Base-by-base conservation (phyloP, 2,113 vertebrate species). In the Rutilus rutilus region DNA sequence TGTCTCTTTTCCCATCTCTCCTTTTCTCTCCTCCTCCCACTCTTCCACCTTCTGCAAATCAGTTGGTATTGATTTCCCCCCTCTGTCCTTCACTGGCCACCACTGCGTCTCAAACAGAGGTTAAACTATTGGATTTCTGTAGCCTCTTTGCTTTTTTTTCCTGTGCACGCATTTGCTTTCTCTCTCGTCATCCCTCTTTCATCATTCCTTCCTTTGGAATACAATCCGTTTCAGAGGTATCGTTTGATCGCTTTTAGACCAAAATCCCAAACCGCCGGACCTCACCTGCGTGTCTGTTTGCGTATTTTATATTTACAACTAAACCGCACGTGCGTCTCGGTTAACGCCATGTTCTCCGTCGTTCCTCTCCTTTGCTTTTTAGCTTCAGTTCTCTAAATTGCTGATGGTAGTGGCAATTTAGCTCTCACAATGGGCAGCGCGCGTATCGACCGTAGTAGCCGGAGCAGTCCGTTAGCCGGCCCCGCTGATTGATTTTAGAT, bases 31-130 rank as follows among this genome's bases (percentile, higher is more conserved):
- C 83, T 82, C 86, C 86, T 47, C 80, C 85, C 78, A 86, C 84
- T 78, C 83, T 75, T 86, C 86, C 76, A 69, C 77, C 85, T 85
- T 90, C 90, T 90, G 92, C 92, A 94, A 96, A 95, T 95, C 93
- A 95, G 93, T 92, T 93, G 91, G 92, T 96, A 96, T 95, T 95
- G 94, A 95, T 96, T 93, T 90, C 89, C 92, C 88, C 81, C 90
- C 91, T 89, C 89, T 94, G 94, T 93, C 93, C 93, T 96, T 95
- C 93, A 94, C 92, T 93, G 93, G 83, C 86, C 64, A 85, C 93
- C 91, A 92, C 91, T 90, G 92, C 89, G 85, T 88, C 92, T 93
- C 93, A 92, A 88, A 90, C 92, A 95, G 94, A 95, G 93, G 93
- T 95, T 95, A 93, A 81, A 30, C 90, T 95, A 95, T 94, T 93